A percentile compares a stretch with the other conserved stretches of the same genome.
phyloP scores from a whole-genome alignment of 2,113 vertebrate genomes.

The Ariopsis seemanni region DNA sequence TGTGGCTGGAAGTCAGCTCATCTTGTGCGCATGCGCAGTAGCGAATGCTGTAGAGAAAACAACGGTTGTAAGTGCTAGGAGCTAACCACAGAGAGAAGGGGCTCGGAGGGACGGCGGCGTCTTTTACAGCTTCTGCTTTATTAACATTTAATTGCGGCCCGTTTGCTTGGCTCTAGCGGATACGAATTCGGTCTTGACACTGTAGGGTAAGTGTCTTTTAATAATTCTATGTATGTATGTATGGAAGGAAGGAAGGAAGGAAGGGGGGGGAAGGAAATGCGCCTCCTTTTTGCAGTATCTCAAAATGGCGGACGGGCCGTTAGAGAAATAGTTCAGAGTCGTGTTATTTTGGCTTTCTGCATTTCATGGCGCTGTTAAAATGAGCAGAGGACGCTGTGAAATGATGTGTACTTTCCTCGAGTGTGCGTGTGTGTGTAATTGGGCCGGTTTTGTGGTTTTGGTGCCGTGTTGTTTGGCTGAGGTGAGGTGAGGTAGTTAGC shows the following conservation, averaged over 20 bases:
- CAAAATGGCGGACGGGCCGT: conserved; percentile 82
- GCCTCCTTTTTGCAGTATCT: conserved; percentile 74
- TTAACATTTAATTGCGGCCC: conserved; percentile 58
- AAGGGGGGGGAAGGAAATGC: conserved; percentile 55
- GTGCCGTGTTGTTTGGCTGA: background rate
- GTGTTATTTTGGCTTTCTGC: conserved; percentile 21
- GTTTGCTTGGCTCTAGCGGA: conserved; percentile 52
- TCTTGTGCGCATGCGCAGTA: conserved; percentile 66
- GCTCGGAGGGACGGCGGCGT: conserved; percentile 59
- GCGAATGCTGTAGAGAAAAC: conserved; percentile 73
- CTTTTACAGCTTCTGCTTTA: conserved; percentile 60
- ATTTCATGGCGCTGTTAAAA: background rate
- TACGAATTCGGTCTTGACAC: conserved; percentile 52
- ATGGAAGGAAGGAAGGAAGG: background rate
- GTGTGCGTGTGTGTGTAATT: background rate
- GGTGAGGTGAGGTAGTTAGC: background rate
- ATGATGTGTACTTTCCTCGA: too few species aligned
- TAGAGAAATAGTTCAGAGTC: conserved; percentile 62
- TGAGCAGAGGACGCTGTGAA: background rate
- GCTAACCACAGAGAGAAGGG: conserved; percentile 49
- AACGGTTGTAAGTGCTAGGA: conserved; percentile 48
- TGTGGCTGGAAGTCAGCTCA: conserved; percentile 50
- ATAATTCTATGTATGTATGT: conserved; percentile 17
- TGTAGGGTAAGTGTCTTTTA: conserved; percentile 66
- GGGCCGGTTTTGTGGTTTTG: background rate